phyloP scores from a whole-genome alignment of 2,113 vertebrate species.

The Amazona guildingii region DNA sequence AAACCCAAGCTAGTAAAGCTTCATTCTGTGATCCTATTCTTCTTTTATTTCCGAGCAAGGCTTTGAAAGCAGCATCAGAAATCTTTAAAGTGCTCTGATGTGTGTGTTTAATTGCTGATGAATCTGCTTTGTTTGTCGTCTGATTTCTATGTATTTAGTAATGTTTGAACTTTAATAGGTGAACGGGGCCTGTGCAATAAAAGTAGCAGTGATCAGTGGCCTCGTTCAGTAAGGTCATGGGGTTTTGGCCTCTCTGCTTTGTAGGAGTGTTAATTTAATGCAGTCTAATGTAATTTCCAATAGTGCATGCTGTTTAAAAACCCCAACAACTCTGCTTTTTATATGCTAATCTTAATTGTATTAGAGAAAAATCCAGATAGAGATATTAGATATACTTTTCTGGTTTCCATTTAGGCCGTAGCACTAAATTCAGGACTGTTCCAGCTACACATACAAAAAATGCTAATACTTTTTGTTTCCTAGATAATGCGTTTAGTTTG shows the following conservation, averaged over 20 bases:
- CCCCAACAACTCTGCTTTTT: background rate
- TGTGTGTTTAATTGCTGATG: background rate
- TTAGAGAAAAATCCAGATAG: background rate
- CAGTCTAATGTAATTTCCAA: background rate
- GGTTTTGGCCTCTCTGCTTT: background rate
- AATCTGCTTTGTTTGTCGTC: background rate
- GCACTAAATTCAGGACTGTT: background rate
- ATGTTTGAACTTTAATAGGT: background rate
- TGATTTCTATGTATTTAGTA: background rate
- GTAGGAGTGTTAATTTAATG: background rate
- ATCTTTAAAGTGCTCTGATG: accelerated
- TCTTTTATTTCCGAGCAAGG: background rate
- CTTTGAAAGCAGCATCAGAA: background rate
- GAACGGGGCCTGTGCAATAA: background rate
- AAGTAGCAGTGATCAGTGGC: background rate
- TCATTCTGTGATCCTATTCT: accelerated
- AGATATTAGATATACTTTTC: background rate
- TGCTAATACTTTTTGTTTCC: background rate
- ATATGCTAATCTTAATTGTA: background rate
- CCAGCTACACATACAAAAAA: background rate
- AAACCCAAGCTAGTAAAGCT: background rate
- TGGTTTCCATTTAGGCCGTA: background rate
- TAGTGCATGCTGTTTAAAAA: background rate
- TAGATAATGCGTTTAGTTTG: background rate
- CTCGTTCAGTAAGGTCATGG: background rate